phyloP scores from a whole-genome alignment of 2,113 vertebrate genomes.

The Hemiscyllium ocellatum region DNA sequence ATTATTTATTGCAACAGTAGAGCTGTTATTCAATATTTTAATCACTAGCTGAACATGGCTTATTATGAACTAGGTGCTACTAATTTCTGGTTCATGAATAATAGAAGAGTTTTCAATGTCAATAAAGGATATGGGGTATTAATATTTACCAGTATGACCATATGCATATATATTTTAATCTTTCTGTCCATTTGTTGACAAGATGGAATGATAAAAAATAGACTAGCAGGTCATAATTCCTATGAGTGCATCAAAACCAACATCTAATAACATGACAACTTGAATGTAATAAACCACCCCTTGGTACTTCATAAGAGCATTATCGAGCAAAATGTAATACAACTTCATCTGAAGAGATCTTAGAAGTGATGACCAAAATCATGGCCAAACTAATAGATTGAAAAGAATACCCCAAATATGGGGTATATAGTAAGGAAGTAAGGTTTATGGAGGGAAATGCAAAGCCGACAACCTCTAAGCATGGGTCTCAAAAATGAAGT shows the following conservation, averaged over 20 bases:
- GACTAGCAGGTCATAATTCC: background rate
- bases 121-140: background rate
- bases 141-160: background rate
- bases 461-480: background rate
- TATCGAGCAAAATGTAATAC: background rate
- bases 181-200: background rate
- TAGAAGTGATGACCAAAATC: background rate
- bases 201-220: background rate
- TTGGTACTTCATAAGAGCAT: background rate
- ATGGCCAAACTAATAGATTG: background rate
- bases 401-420: background rate
- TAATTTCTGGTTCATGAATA: background rate
- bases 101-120: too few species aligned
- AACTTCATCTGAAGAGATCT: background rate
- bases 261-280: background rate
- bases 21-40: background rate
- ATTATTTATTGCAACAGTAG: background rate
- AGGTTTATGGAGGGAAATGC: background rate
- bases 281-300: background rate
- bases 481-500: background rate
- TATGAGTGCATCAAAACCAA: background rate
- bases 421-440: background rate
- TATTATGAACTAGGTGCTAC: background rate
- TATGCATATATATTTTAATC: background rate
- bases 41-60: background rate